Conservation (phyloP, 2,113 vertebrate species). For the Corythaixoides concolor region DNA sequence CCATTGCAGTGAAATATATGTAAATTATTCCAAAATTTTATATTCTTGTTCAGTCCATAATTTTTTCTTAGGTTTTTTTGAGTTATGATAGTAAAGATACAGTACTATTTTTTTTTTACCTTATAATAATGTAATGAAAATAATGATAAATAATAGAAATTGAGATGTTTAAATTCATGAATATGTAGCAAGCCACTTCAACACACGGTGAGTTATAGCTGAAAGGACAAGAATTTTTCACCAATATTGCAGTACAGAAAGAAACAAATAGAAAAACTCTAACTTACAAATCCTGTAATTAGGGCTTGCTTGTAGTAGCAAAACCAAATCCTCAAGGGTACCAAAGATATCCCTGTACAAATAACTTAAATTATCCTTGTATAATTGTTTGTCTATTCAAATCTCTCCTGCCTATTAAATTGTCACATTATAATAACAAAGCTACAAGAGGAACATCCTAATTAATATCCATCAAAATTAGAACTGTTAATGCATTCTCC, state of each 20-base stretch:
- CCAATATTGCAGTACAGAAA: neutral
- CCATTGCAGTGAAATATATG: neutral
- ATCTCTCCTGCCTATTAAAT: neutral
- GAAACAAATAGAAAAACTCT: neutral
- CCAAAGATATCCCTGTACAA: neutral
- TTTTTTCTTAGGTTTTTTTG: neutral
- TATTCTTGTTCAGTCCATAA: neutral
- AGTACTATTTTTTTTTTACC: neutral
- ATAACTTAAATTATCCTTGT: neutral
- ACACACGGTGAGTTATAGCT: neutral
- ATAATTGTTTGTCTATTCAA: slow-evolving; percentile 3
- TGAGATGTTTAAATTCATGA: neutral
- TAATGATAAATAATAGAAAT: neutral
- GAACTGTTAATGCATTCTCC: neutral
- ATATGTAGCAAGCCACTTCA: neutral
- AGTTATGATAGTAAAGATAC: neutral
- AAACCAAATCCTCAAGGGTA: neutral
- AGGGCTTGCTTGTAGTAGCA: neutral
- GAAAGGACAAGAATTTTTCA: neutral
- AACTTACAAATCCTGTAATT: neutral
- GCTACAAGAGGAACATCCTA: neutral
- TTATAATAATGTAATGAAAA: neutral
- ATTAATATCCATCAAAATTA: neutral
- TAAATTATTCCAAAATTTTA: neutral
- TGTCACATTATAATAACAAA: neutral